Conservation (phyloP, 2,888 invertebrate species). For the Conomelus anceps region DNA sequence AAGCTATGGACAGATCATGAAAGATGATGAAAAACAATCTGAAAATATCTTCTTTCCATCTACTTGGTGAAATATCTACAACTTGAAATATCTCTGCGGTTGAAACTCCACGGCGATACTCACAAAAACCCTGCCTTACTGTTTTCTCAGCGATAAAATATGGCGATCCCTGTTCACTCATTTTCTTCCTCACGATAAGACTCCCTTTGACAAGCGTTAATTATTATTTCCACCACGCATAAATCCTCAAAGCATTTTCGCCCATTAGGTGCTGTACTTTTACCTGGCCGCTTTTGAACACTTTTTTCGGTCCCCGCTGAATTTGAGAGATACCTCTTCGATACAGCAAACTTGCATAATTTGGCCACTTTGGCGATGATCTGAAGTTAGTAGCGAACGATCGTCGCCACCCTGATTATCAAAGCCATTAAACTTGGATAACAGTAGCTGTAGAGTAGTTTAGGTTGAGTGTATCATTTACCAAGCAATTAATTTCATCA, state of each 20-base stretch:
- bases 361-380: not conserved
- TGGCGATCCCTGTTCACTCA: not conserved
- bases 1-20: no score
- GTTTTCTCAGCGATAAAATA: not conserved
- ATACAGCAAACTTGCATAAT: not conserved
- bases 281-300: not conserved
- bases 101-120: not conserved
- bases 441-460: not conserved
- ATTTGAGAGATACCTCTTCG: not conserved
- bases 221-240: not conserved
- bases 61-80: not conserved
- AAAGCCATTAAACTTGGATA: constrained; percentile 14
- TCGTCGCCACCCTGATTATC: not conserved
- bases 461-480: not conserved
- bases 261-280: no score
- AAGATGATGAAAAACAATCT: no score
- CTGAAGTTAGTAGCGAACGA: not conserved
- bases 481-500: not conserved
- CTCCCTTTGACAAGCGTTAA: not conserved
- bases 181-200: not conserved
- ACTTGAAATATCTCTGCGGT: not conserved
- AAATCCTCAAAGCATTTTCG: not conserved
- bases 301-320: not conserved
- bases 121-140: not conserved
- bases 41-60: no score